phyloP scores from a whole-genome alignment of 2,113 vertebrate species.

The Nannospalax galili region DNA sequence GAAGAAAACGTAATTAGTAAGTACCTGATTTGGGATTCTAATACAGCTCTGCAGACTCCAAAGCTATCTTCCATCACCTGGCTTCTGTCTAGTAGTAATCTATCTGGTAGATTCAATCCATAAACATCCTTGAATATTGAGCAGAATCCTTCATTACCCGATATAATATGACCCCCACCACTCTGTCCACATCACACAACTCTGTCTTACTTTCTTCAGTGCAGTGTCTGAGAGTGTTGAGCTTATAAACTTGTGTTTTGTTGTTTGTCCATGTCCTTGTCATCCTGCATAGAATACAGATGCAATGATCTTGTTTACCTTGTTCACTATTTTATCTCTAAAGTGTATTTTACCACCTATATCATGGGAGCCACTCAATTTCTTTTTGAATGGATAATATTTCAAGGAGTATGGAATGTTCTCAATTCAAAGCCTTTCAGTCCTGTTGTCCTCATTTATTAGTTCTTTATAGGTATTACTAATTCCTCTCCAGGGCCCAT shows the following conservation, averaged over 20 bases:
- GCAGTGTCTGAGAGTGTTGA: background rate
- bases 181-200: background rate
- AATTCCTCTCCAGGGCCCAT: background rate
- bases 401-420: background rate
- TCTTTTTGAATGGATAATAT: slow-evolving; percentile 2
- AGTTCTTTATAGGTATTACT: background rate
- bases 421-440: background rate
- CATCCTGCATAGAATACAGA: background rate
- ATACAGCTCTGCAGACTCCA: background rate
- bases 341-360: background rate
- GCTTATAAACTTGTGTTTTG: background rate
- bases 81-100: background rate
- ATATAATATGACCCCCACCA: background rate
- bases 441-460: background rate
- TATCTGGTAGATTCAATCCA: background rate
- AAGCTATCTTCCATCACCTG: background rate
- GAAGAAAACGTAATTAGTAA: background rate
- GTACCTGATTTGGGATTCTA: background rate
- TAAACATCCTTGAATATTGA: background rate
- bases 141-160: background rate
- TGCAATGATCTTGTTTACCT: background rate
- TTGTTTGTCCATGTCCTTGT: background rate
- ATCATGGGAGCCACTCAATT: background rate
- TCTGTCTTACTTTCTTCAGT: slow-evolving; percentile 2
- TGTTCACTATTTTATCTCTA: background rate